These are phyloP conservation scores for Netelia melanura DNA, from an alignment of 2,888 invertebrate genomes.

Conservation along the genomic window DNA sequence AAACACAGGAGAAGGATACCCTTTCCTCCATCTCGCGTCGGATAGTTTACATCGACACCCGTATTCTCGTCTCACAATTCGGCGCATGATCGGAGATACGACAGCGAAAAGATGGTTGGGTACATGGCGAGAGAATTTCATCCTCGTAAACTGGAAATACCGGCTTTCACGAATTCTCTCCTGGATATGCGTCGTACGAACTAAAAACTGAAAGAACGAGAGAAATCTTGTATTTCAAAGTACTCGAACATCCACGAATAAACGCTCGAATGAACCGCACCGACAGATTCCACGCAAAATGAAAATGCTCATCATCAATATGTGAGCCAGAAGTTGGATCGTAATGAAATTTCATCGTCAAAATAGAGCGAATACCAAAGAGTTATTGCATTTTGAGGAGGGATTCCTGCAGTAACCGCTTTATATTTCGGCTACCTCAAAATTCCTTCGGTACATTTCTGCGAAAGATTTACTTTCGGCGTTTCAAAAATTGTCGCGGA, in stretches of 20 bases:
- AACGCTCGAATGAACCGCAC: neutral
- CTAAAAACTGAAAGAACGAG: neutral
- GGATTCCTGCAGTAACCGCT: neutral
- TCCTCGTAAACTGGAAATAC: constrained; percentile 63
- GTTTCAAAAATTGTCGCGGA: constrained; percentile 6
- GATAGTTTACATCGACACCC: constrained; percentile 39
- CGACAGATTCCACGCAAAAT: neutral
- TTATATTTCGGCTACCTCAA: neutral
- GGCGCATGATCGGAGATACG: constrained; percentile 2
- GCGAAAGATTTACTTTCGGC: constrained; percentile 10
- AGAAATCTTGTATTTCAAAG: neutral
- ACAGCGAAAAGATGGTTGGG: neutral
- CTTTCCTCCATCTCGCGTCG: constrained; percentile 7
- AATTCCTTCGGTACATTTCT: constrained; percentile 6
- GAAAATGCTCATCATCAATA: neutral
- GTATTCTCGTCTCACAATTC: constrained; percentile 48
- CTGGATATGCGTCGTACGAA: constrained; percentile 26
- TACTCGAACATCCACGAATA: neutral
- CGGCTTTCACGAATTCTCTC: constrained; percentile 58
- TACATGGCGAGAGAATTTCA: constrained; percentile 54
- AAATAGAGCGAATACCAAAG: too few relatives aligned
- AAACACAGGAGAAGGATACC: constrained; percentile 8
- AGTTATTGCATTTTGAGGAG: too few relatives aligned
- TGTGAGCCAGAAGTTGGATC: too few relatives aligned
- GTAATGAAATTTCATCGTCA: too few relatives aligned